Evolutionary conservation across 2,797 vertebrate genomes (phyloP).

Genomic region (Hypotaenidia okinawae): DNA sequence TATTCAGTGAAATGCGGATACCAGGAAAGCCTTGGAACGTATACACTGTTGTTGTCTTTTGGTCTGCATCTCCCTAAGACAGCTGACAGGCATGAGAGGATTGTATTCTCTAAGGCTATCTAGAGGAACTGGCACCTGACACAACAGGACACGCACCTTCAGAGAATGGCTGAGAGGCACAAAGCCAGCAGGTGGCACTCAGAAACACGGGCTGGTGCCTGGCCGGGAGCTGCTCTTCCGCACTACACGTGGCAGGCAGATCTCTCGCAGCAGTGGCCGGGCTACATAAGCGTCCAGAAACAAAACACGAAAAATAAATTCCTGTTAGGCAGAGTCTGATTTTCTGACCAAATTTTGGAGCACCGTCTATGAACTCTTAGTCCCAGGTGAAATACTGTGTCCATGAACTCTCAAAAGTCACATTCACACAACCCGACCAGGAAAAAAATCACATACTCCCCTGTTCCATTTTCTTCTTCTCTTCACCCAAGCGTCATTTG

Average conservation of each 20-base stretch:
- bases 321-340: not conserved
- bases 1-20: not conserved
- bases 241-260: not conserved
- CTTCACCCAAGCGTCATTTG: not conserved
- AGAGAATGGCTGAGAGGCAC: not conserved
- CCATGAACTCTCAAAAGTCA: not conserved
- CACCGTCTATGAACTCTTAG: not conserved
- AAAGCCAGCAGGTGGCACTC: constrained; percentile 47
- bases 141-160: not conserved
- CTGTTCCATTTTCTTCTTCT: not conserved
- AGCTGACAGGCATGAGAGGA: not conserved
- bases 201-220: not conserved
- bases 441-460: not conserved
- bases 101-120: not conserved
- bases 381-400: not conserved
- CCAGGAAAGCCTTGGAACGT: not conserved
- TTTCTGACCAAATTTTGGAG: not conserved
- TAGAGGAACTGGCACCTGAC: not conserved
- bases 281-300: not conserved
- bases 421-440: not conserved
- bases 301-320: not conserved
- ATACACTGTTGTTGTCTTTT: not conserved
- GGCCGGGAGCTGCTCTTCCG: not conserved
- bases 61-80: not conserved
- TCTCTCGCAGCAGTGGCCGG: not conserved